Conservation (phyloP, 2,888 invertebrate genomes). For the Sceliomorpha sp. region DNA sequence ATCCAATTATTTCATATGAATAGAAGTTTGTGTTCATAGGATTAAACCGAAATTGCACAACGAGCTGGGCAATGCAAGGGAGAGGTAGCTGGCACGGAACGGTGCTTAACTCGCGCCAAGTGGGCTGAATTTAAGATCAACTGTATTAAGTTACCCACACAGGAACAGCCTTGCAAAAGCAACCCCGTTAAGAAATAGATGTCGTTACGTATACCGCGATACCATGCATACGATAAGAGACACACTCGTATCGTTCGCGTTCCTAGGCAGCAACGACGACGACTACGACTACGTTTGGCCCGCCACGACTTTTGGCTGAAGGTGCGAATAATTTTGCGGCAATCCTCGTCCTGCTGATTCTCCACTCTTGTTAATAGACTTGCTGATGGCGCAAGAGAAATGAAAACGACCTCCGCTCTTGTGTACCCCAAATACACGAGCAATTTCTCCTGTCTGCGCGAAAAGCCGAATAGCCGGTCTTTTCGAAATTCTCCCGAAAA, state of each 20-base stretch:
- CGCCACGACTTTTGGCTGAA: constrained; percentile 5
- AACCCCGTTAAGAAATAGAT: constrained; percentile 45
- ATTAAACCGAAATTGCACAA: constrained; percentile 42
- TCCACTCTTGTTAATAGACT: constrained; percentile 6
- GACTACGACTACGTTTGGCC: constrained; percentile 11
- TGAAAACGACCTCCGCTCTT: background rate
- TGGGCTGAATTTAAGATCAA: constrained; percentile 70
- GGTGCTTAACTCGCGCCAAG: constrained; percentile 62
- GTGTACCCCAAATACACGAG: background rate
- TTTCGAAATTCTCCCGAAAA: too few relatives aligned
- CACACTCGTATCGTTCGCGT: constrained; percentile 30
- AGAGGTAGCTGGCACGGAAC: constrained; percentile 43
- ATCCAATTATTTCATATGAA: constrained; percentile 43
- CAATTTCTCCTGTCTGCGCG: background rate
- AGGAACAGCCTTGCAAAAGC: constrained; percentile 30
- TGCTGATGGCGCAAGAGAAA: constrained; percentile 3
- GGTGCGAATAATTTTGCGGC: constrained; percentile 54
- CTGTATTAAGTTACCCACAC: constrained; percentile 65
- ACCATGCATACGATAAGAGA: constrained; percentile 63
- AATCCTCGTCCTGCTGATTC: constrained; percentile 44
- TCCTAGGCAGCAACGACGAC: constrained; percentile 4
- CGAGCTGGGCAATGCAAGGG: constrained; percentile 28
- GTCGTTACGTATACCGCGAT: constrained; percentile 48
- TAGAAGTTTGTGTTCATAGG: constrained; percentile 27
- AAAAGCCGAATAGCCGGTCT: too few relatives aligned